These are phyloP conservation scores for Choristoneura rosaceana DNA, from an alignment of 2,888 invertebrate genomes.

Conservation along the genomic window DNA sequence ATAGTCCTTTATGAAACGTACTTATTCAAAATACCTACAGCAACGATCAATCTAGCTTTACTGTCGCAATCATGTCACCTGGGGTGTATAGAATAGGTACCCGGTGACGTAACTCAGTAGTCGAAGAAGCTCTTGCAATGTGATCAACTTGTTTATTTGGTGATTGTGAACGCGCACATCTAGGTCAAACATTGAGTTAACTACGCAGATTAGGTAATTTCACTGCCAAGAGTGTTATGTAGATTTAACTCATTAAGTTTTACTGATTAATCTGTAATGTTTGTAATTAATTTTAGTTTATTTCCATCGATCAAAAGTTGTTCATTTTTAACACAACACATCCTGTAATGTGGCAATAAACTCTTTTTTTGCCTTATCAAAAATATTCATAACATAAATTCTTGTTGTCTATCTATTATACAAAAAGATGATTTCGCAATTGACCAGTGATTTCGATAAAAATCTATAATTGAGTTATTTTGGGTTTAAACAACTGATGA, in stretches of 20 bases:
- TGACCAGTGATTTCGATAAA: too few relatives aligned
- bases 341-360: neutral
- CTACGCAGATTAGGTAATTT: slow-evolving; percentile 24
- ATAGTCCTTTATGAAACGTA: too few relatives aligned
- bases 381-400: too few relatives aligned
- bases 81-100: neutral
- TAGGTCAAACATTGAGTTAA: slow-evolving; percentile 29
- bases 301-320: neutral
- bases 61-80: neutral
- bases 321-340: neutral
- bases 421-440: too few relatives aligned
- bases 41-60: neutral
- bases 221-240: slow-evolving; percentile 1
- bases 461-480: too few relatives aligned
- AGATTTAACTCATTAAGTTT: slow-evolving; percentile 6
- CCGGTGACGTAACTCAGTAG: slow-evolving; percentile 30
- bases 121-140: slow-evolving; percentile 31
- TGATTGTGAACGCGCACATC: slow-evolving; percentile 35
- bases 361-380: too few relatives aligned
- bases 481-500: too few relatives aligned
- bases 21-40: too few relatives aligned
- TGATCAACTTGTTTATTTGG: slow-evolving; percentile 36
- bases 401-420: too few relatives aligned
- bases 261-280: neutral
- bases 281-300: neutral